phyloP scores from a whole-genome alignment of 1,140 invertebrate species.

The Helicoverpa armigera region DNA sequence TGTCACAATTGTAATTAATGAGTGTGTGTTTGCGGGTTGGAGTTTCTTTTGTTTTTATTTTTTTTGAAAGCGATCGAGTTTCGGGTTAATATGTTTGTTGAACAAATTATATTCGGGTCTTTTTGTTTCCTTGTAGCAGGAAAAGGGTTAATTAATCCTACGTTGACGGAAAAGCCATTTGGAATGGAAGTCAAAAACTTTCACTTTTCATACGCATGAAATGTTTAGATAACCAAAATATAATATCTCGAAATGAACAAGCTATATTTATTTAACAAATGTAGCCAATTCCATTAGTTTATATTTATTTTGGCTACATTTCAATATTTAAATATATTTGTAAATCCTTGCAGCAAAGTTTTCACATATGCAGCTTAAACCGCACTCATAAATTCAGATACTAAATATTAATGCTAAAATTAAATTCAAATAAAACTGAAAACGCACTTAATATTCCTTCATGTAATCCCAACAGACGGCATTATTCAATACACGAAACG shows the following conservation, averaged over 20 bases:
- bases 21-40: conserved; percentile 13
- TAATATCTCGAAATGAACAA: neutral
- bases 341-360: conserved; percentile 19
- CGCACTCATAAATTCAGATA: conserved; percentile 9
- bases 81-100: conserved; percentile 15
- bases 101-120: neutral
- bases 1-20: conserved; percentile 45
- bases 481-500: neutral
- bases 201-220: neutral
- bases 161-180: too few species aligned
- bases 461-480: conserved; percentile 22
- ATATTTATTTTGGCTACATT: neutral
- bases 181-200: too few species aligned
- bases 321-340: conserved; percentile 4
- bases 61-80: conserved; percentile 10
- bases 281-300: neutral
- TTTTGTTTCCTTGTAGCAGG: neutral
- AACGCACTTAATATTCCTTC: conserved; percentile 28
- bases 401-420: conserved; percentile 30
- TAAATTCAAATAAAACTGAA: conserved; percentile 40
- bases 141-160: neutral
- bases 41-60: conserved; percentile 16
- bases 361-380: neutral
- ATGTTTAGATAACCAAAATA: neutral
- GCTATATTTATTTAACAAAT: too few species aligned